Base-by-base conservation (phyloP, 2,797 vertebrate genomes). In the Enteromius paludinosus region DNA sequence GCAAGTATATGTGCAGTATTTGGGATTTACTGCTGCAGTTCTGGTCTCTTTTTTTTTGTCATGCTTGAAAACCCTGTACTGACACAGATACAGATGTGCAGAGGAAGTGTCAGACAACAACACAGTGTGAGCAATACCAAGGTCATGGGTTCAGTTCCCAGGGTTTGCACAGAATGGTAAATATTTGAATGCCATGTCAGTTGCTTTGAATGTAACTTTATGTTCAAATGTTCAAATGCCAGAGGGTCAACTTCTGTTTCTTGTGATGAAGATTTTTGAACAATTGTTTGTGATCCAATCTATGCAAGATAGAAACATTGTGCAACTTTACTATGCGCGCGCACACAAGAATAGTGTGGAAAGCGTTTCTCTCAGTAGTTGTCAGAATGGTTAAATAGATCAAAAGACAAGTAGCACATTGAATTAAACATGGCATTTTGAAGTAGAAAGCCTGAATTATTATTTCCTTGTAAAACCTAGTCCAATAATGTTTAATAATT, bases 21-120 rank as follows among this genome's bases (percentile, higher is more conserved):
- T 52, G 59, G 41, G 43, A 76, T 76, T 76, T 82, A 76, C 56
- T 54, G 61, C 71, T 17, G 71, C 61, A 15, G 61, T 47, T 33
- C 59, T 25, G 59, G 28, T 43, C 59, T 54, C 6, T n/a, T 43
- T 56, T 75, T 75, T 30, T 41, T 68, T 66, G 59, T 54, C 33
- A 75, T 49, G 23, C 71, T 62, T 64, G 28, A 73, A 73, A 6
- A 52, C 41, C 6, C 41, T 64, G 41, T 33, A 33, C 41, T 65
- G 17, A 17, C 56, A 59, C 54, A 62, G 17, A 78, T 35, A 65
- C 75, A 78, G 61, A 78, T 78, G 59, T 66, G 30, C 38, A 70
- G 30, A 78, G 43, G n/a, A 52, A 38, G 28, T 72, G 56, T 72
- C 54, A 43, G n/a, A 43, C 45, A 75, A 17, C 35, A 61, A 15